These are phyloP conservation scores for Atrina japonica DNA, from an alignment of 2,888 invertebrate species.

Conservation along the genomic window DNA sequence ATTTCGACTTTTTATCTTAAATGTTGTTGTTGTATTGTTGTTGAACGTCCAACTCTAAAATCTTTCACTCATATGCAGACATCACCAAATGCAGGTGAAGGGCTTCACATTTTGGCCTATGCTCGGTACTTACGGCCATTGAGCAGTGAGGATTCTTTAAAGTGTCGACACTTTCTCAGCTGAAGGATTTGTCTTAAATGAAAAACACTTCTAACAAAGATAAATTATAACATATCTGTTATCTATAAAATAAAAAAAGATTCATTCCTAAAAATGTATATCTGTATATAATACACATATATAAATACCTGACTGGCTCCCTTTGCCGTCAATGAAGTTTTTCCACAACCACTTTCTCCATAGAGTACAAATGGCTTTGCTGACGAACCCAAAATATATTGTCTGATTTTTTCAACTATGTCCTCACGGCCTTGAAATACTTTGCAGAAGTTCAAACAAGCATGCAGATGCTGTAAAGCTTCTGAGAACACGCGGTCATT, in stretches of 20 bases:
- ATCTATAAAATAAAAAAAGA: too few species aligned
- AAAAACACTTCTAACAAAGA: neutral
- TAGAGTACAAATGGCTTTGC: conserved; percentile 95
- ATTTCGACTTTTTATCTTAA: too few species aligned
- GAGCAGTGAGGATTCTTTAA: too few species aligned
- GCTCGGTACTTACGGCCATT: too few species aligned
- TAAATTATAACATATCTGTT: neutral
- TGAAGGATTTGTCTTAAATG: neutral
- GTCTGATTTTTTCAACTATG: conserved; percentile 84
- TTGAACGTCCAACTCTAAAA: neutral
- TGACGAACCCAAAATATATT: conserved; percentile 83
- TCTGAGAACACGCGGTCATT: conserved; percentile 74
- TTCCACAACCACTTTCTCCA: conserved; percentile 98
- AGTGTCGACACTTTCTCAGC: neutral
- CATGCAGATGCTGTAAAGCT: conserved; percentile 90
- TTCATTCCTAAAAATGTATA: too few species aligned
- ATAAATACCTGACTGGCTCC: conserved; percentile 85
- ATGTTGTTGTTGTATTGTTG: too few species aligned
- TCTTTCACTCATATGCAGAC: too few species aligned
- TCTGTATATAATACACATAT: too few species aligned
- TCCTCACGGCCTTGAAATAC: conserved; percentile 96
- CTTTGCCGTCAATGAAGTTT: conserved; percentile 96
- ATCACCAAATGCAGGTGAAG: too few species aligned
- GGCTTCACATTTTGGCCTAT: too few species aligned
- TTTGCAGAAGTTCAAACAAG: conserved; percentile 92